A percentile compares a stretch with the other conserved stretches of the same genome.
These are phyloP conservation scores for Heliconius hortense DNA, from an alignment of 2,888 invertebrate species.

Conservation along the genomic window DNA sequence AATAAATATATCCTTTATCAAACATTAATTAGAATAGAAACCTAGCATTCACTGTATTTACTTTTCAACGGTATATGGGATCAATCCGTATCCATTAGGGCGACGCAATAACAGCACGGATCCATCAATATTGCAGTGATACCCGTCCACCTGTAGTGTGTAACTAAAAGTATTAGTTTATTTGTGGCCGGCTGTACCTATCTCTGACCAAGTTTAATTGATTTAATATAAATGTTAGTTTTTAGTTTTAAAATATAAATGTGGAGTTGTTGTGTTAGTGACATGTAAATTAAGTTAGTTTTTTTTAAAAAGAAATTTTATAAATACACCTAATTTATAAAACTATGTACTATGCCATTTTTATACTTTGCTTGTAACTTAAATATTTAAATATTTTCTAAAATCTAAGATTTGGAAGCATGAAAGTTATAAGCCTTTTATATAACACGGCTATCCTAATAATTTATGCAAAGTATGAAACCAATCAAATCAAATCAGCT, in stretches of 20 bases:
- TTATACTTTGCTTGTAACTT: too few species aligned
- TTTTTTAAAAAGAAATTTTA: neutral
- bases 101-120: slow-evolving; percentile 9
- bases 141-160: slow-evolving; percentile 16
- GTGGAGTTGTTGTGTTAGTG: too few species aligned
- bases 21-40: slow-evolving; percentile 8
- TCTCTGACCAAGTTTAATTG: neutral
- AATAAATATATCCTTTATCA: neutral
- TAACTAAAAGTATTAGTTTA: slow-evolving; percentile 15
- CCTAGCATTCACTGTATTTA: neutral
- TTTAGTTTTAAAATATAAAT: neutral
- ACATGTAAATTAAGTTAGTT: neutral
- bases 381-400: too few species aligned
- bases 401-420: too few species aligned
- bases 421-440: too few species aligned
- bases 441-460: too few species aligned
- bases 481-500: too few species aligned
- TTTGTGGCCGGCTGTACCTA: neutral
- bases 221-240: neutral
- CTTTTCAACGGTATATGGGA: neutral
- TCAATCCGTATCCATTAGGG: slow-evolving; percentile 12
- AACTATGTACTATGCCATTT: too few species aligned
- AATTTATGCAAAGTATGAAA: too few species aligned
- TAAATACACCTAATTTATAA: neutral
- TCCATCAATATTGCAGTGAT: slow-evolving; percentile 23